phyloP scores from a whole-genome alignment of 2,113 vertebrate species.

The Hirundichthys speculiger region DNA sequence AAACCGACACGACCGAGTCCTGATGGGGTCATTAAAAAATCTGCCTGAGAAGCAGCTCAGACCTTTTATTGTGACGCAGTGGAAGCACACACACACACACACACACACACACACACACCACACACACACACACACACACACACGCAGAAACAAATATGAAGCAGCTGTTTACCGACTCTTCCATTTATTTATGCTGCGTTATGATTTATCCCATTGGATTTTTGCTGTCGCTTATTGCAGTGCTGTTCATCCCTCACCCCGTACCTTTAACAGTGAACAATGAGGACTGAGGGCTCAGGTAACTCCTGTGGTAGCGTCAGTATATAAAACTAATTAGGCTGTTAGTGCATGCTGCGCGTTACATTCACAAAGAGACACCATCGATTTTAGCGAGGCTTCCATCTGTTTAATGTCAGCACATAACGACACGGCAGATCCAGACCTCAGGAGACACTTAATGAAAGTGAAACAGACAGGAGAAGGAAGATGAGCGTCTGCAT shows the following conservation, averaged over 20 bases:
- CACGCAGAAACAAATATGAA: not conserved
- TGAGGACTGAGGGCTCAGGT: conserved; percentile 30
- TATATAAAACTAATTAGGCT: conserved; percentile 48
- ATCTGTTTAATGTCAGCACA: conserved; percentile 60
- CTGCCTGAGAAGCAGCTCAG: too few relatives aligned
- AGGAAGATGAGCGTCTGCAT: conserved; percentile 25
- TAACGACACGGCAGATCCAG: conserved; percentile 53
- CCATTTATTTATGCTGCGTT: conserved; percentile 9
- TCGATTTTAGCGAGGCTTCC: conserved; percentile 34
- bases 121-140: too few relatives aligned
- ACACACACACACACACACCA: too few relatives aligned
- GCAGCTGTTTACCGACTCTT: not conserved
- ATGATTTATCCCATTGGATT: conserved; percentile 7
- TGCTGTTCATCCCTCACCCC: not conserved
- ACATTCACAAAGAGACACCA: conserved; percentile 7
- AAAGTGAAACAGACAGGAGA: conserved; percentile 43
- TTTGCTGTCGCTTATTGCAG: not conserved
- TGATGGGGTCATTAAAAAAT: too few relatives aligned
- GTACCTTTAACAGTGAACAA: conserved; percentile 12
- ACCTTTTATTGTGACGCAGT: too few relatives aligned
- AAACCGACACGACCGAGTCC: too few relatives aligned
- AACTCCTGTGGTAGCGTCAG: conserved; percentile 23
- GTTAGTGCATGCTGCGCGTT: conserved; percentile 30
- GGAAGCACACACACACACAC: too few relatives aligned
- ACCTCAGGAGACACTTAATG: conserved; percentile 40